These are phyloP conservation scores for Xenopus tropicalis DNA, from an alignment of 2,113 vertebrate genomes.

Conservation along the genomic window UCB_Xtro_10.0 CM004446.2:140849001-140849500, in stretches of 20 bases:
- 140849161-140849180: not conserved
- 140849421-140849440: no score
- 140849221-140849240: slow-evolving; percentile 57
- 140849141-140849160: slow-evolving; percentile 42
- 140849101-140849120: slow-evolving; percentile 7
- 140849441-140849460: no score
- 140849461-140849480: no score
- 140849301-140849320: not conserved
- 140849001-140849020: no score
- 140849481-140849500: no score
- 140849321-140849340: no score
- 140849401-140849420: no score
- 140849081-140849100: not conserved
- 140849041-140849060: not conserved
- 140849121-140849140: slow-evolving; percentile 16
- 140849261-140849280: slow-evolving; percentile 63
- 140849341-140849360: not conserved
- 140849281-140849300: slow-evolving; percentile 62
- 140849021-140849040: not conserved
- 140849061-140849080: not conserved
- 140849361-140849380: no score
- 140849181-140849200: slow-evolving; percentile 51
- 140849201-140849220: slow-evolving; percentile 63
- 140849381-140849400: no score
- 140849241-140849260: slow-evolving; percentile 53